phyloP scores from a whole-genome alignment of 2,113 vertebrate species.

The Trinectes maculatus region DNA sequence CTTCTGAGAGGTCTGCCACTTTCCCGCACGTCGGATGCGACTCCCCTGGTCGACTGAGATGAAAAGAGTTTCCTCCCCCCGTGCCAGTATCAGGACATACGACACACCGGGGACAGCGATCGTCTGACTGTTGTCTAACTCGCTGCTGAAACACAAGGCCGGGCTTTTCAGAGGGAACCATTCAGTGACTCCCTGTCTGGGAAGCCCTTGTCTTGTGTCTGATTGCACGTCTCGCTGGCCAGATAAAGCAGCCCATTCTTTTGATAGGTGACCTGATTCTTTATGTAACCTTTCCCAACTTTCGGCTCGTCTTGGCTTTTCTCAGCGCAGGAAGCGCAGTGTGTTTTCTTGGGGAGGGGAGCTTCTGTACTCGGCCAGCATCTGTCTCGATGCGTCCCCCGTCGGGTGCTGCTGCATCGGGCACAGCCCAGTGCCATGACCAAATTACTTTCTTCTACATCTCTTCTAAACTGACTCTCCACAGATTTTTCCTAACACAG shows the following conservation, averaged over 20 bases:
- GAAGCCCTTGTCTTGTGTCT: conserved; percentile 76
- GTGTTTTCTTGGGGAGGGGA: conserved; percentile 32
- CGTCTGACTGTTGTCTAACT: conserved; percentile 70
- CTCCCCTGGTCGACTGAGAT: conserved; percentile 60
- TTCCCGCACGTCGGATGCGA: conserved; percentile 54
- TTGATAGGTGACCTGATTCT: conserved; percentile 80
- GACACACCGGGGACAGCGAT: conserved; percentile 67
- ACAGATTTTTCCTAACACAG: conserved; percentile 29
- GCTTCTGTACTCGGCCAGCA: conserved; percentile 30
- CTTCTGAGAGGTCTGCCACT: conserved; percentile 56
- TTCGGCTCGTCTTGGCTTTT: conserved; percentile 63
- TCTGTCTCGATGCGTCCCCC: conserved; percentile 32
- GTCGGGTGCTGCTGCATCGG: conserved; percentile 5
- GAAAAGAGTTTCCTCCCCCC: conserved; percentile 63
- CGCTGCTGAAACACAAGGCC: conserved; percentile 77
- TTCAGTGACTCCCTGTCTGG: conserved; percentile 77
- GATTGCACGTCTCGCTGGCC: conserved; percentile 67
- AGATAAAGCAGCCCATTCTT: conserved; percentile 80
- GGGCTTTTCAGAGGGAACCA: conserved; percentile 71
- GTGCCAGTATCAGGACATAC: conserved; percentile 66
- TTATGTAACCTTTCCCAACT: conserved; percentile 73
- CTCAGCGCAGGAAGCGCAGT: conserved; percentile 62
- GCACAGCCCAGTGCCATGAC: conserved; percentile 21
- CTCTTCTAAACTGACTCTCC: conserved; percentile 14
- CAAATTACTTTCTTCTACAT: conserved; percentile 32